A percentile compares a stretch with the other conserved stretches of the same genome.
Conservation (phyloP, 2,113 vertebrate species). For the Turdus rufiventris region DNA sequence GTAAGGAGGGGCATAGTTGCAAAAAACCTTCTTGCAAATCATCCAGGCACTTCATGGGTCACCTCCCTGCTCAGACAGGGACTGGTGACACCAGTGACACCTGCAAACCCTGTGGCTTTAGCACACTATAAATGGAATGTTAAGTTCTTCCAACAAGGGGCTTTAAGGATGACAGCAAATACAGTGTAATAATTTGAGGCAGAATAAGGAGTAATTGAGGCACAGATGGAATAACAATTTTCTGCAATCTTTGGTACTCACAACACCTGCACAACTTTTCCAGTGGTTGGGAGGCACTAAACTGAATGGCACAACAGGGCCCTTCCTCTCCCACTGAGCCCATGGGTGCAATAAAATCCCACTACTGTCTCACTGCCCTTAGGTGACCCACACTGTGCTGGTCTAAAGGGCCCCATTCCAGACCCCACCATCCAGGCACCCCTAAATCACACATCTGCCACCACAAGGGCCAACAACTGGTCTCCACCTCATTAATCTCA, state of each 20-base stretch:
- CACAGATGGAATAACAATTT: background rate
- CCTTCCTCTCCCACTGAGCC: background rate
- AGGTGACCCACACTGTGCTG: fast-evolving
- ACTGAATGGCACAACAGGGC: background rate
- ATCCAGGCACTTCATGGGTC: background rate
- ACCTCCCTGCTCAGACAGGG: background rate
- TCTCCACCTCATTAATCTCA: background rate
- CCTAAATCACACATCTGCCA: background rate
- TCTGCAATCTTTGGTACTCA: background rate
- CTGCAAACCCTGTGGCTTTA: background rate
- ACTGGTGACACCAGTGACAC: background rate
- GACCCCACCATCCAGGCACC: background rate
- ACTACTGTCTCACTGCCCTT: background rate
- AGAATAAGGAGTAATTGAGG: background rate
- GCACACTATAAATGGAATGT: background rate
- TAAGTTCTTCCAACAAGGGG: background rate
- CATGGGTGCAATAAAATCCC: background rate
- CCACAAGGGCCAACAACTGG: background rate
- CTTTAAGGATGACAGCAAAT: background rate
- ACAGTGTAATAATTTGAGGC: background rate
- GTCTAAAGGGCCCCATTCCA: background rate
- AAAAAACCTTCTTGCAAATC: background rate
- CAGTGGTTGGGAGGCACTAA: background rate
- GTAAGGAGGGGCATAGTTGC: background rate
- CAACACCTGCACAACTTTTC: background rate